Evolutionary conservation across 2,113 vertebrate species (phyloP).

Genomic region (Otocyon megalotis): DNA sequence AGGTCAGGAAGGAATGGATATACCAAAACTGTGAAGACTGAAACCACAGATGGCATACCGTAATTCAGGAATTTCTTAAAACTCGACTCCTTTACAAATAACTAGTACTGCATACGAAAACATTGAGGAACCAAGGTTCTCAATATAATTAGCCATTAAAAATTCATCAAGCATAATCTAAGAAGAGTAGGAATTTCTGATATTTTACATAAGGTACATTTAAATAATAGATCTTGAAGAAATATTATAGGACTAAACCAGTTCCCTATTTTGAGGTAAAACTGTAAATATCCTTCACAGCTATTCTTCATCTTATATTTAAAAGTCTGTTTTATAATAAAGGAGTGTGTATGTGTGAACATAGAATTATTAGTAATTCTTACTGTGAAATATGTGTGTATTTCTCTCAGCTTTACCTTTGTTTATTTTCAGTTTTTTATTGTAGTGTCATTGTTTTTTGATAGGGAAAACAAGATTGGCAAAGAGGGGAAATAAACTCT

Average conservation of each 20-base stretch:
- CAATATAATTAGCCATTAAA: constrained; percentile 1
- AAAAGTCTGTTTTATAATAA: neutral
- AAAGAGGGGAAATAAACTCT: neutral
- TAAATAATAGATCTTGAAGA: constrained; percentile 33
- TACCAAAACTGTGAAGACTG: neutral
- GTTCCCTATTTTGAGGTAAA: neutral
- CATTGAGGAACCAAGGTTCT: constrained; percentile 2
- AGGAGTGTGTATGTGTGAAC: neutral
- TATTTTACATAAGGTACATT: neutral
- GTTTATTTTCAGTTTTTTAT: constrained; percentile 18
- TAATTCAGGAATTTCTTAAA: constrained; percentile 32
- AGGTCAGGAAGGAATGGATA: neutral
- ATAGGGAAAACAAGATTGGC: neutral
- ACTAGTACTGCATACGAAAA: neutral
- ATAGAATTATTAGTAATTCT: constrained; percentile 51
- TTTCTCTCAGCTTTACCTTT: constrained; percentile 29
- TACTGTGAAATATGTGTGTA: neutral
- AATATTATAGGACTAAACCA: neutral
- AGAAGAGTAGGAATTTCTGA: neutral
- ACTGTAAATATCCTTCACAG: neutral
- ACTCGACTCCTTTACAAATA: constrained; percentile 15
- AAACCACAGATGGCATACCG: neutral
- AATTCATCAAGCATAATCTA: neutral
- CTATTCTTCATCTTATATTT: neutral
- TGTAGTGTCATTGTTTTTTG: neutral